Evolutionary conservation across 2,797 vertebrate species (phyloP).

Genomic region (Coluber constrictor): DNA sequence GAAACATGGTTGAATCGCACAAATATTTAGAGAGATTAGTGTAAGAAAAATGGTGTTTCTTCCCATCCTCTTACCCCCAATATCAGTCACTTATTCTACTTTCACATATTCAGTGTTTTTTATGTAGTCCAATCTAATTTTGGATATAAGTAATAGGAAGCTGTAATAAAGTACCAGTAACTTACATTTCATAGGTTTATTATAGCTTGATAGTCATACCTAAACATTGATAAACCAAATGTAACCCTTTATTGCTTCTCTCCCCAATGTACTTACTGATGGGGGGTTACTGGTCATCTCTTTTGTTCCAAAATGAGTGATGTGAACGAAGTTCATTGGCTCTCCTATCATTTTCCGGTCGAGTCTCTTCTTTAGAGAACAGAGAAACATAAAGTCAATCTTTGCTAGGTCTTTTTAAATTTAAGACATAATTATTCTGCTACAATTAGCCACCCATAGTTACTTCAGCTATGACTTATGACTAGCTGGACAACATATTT

Average conservation of each 20-base stretch:
- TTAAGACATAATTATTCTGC: not conserved
- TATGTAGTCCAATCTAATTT: not conserved
- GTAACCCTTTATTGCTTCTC: not conserved
- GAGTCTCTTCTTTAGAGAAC: constrained; percentile 78
- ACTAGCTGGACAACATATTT: not conserved
- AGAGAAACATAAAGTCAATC: not conserved
- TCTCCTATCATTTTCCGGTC: constrained; percentile 87
- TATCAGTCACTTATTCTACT: not conserved
- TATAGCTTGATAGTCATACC: not conserved
- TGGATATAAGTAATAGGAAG: not conserved
- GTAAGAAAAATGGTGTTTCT: not conserved
- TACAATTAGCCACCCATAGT: too few relatives aligned
- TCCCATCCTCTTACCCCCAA: not conserved
- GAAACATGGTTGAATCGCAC: too few relatives aligned
- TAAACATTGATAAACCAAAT: not conserved
- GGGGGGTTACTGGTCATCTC: constrained; percentile 76
- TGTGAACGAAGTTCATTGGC: constrained; percentile 87
- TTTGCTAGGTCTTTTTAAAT: not conserved
- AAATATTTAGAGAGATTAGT: not conserved
- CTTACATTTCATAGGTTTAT: not conserved
- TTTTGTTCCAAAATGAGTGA: constrained; percentile 80
- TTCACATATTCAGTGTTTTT: not conserved
- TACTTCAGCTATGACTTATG: not conserved
- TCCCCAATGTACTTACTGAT: constrained; percentile 63
- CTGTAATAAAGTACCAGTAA: not conserved